Percentiles rank a stretch among this genome's conserved stretches.
phyloP scores from a whole-genome alignment of 2,113 vertebrate genomes.

The Syngnathus floridae region DNA sequence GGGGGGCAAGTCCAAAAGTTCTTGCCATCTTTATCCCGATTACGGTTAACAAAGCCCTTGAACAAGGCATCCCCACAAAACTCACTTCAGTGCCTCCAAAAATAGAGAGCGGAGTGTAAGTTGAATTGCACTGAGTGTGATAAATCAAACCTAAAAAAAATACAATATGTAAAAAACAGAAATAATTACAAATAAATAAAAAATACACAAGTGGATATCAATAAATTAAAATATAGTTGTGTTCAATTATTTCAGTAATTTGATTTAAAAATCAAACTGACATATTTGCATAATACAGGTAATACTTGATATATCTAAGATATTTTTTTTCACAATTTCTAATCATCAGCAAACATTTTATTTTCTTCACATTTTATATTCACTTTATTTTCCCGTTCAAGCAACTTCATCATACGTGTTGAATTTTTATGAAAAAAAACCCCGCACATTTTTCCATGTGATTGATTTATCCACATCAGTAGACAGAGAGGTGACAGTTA shows the following conservation, averaged over 20 bases:
- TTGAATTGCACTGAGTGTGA: no score
- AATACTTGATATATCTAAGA: no score
- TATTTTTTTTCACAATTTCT: no score
- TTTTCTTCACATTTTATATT: background rate
- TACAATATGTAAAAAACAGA: no score
- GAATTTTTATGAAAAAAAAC: background rate
- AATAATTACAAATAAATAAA: no score
- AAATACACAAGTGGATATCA: no score
- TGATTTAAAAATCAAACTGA: no score
- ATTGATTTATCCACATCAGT: background rate
- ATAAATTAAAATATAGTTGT: no score
- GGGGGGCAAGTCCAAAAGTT: background rate
- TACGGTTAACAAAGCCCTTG: background rate
- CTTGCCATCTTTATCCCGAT: background rate
- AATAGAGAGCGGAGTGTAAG: background rate
- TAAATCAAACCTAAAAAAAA: no score
- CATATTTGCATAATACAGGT: no score
- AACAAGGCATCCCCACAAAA: background rate
- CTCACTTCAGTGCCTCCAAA: background rate
- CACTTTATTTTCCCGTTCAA: background rate
- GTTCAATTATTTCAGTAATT: no score
- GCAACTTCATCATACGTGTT: background rate
- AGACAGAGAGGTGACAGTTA: constrained; percentile 3
- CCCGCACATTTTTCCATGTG: background rate
- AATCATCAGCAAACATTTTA: background rate